These are phyloP conservation scores for Tetranychus truncatus DNA, from an alignment of 2,888 invertebrate genomes.

Conservation along the genomic window DNA sequence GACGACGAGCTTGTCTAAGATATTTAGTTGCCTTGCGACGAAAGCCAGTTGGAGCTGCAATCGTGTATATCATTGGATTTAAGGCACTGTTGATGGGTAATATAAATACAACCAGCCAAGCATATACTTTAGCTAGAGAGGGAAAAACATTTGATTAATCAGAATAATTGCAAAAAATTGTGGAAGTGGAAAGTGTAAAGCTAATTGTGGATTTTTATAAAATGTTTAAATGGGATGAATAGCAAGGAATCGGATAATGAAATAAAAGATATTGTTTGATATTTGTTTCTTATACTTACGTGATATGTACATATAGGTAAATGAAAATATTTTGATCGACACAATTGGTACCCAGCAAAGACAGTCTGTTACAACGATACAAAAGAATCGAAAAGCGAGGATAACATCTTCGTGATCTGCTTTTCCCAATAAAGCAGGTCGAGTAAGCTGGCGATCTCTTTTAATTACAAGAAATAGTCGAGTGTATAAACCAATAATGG, in stretches of 20 bases:
- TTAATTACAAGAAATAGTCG: slow-evolving; percentile 46
- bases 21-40: neutral
- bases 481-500: slow-evolving; percentile 38
- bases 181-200: too few species aligned
- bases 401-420: slow-evolving; percentile 40
- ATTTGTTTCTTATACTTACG: slow-evolving; percentile 24
- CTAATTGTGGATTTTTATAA: too few species aligned
- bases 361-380: slow-evolving; percentile 50
- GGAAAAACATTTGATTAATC: neutral
- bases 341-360: slow-evolving; percentile 53
- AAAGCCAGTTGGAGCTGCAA: slow-evolving; percentile 40
- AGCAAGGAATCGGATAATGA: too few species aligned
- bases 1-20: neutral
- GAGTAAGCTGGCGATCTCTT: slow-evolving; percentile 37
- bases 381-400: slow-evolving; percentile 47
- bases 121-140: slow-evolving; percentile 34
- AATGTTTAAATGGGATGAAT: too few species aligned
- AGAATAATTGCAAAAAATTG: too few species aligned
- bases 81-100: slow-evolving; percentile 48
- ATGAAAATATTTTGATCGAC: slow-evolving; percentile 43
- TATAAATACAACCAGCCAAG: slow-evolving; percentile 48
- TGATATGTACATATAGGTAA: slow-evolving; percentile 40
- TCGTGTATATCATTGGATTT: slow-evolving; percentile 47
- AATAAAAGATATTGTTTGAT: neutral
- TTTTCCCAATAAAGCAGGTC: slow-evolving; percentile 22